Conservation (phyloP, 2,797 vertebrate genomes). For the Pyrocephalus nanus region DNA sequence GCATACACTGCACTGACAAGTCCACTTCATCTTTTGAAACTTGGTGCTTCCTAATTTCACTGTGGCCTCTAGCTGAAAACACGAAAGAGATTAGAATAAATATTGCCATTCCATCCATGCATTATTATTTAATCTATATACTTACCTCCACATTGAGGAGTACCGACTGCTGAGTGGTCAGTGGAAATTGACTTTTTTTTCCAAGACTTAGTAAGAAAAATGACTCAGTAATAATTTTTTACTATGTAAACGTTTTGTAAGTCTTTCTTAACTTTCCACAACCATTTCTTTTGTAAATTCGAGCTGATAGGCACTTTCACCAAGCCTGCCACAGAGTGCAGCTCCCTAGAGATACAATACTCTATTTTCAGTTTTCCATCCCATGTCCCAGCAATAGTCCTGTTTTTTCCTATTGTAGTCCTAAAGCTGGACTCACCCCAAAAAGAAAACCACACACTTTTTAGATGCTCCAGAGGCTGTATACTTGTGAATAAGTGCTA, state of each 20-base stretch:
- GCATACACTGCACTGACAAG: neutral
- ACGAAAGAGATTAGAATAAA: neutral
- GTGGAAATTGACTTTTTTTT: neutral
- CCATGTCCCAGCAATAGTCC: neutral
- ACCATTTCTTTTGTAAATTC: neutral
- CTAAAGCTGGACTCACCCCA: neutral
- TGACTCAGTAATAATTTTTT: neutral
- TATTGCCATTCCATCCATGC: neutral
- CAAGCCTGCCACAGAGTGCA: neutral
- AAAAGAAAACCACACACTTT: neutral
- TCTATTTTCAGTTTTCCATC: neutral
- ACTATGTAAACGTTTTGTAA: neutral
- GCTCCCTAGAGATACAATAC: neutral
- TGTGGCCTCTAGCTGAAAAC: neutral
- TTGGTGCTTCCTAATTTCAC: neutral
- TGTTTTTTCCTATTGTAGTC: neutral
- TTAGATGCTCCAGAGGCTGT: neutral
- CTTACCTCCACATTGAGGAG: neutral
- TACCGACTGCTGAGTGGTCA: neutral
- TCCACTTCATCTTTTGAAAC: neutral
- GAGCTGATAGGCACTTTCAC: neutral
- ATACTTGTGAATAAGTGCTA: neutral
- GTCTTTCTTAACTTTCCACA: neutral
- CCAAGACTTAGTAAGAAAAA: neutral
- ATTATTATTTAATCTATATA: neutral